Base-by-base conservation (phyloP, 2,888 invertebrate genomes). In the Callimorpha dominula region DNA sequence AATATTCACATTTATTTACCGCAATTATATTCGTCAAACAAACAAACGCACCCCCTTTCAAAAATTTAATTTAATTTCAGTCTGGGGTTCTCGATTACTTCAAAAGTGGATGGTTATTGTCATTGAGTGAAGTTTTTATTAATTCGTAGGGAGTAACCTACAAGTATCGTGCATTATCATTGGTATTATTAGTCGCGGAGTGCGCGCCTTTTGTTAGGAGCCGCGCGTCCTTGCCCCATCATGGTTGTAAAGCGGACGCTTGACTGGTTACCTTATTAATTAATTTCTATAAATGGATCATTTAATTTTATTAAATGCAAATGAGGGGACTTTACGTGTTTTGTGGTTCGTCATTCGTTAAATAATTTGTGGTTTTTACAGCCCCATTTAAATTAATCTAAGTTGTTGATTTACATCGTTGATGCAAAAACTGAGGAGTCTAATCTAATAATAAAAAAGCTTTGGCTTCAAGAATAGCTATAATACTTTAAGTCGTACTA, bases 281-380 rank as follows among this genome's bases (percentile, higher is more conserved):
- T 95, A 95, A 94, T 95, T 94, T 95, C 91, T 92, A 85, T 94
- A 94, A 95, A 95, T 94, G 95, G 91, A 94, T 95, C 95, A 95
- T 95, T 95, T 95, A 95, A 95, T 95, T 95, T 95, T 89, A 95
- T 95, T 94, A 94, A 95, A 95, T 95, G 92, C 92, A 95, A 95
- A 95, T 95, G 90, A 93, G 92, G 92, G 94, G 92, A 92, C 92
- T 90, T 87, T 82, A 82, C 88, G 87, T 88, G 89, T 84, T 88
- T 87, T 87, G 85, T 89, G 89, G 85, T 83, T 85, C 85, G 83
- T 88, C 86, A 87, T 86, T 86, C 82, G 71, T 83, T 80, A 81
- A 77, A 89, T 90, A 87, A 91, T 90, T 89, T 84, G 87, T 86
- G 81, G 82, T 80, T 75, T 82, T 75, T 75, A 54, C 67, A 49